Evolutionary conservation across 2,797 vertebrate species (phyloP), one percentile per base, ranked within the genome.

Genomic region (Stomatorhinus walkeri): DNA sequence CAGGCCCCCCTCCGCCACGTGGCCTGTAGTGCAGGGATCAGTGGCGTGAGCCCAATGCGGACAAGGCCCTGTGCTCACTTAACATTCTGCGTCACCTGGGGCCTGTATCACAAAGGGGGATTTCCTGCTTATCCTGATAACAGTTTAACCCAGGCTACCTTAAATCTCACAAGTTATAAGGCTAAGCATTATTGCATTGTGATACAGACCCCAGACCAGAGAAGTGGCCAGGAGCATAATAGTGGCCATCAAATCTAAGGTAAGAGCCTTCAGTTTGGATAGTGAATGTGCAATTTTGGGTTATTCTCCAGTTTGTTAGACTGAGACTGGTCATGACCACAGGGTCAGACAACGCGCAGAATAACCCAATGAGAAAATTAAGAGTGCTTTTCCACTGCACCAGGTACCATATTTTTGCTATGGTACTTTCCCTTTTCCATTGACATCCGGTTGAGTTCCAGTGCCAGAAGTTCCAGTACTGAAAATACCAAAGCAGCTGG

Each of bases 1-100:
- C 96, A 40, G 95, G 89, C 3, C 96, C 94, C 0, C 94, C 90
- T 0, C 96, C 95, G 32, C 93, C 88, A 52, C 91, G 91, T 85
- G 91, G 81, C 88, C 91, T 92, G 83, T 3, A n/a, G 68, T 2
- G 16, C 28, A 86, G 85, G 79, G 54, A 86, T 2, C n/a, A 19
- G 88, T 12, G n/a, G 22, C 3, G 1, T 88, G 4, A 88, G 28
- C 14, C 3, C 32, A 36, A 59, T n/a, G 24, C 16, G 52, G 43
- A 36, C 40, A 19, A 46, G 56, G 7, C 54, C 36, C 9, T 24
- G 54, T 3, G 19, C 54, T 12, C 72, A 0, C 72, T 79, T n/a
- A 19, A 79, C 4, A 72, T 36, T 16, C 28, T 36, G 28, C 12
- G 7, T 64, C 64, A 36, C 64, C 64, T 0, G 12, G 10, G 12